Conservation (phyloP, 2,113 vertebrate genomes). For the Sorex araneus region DNA sequence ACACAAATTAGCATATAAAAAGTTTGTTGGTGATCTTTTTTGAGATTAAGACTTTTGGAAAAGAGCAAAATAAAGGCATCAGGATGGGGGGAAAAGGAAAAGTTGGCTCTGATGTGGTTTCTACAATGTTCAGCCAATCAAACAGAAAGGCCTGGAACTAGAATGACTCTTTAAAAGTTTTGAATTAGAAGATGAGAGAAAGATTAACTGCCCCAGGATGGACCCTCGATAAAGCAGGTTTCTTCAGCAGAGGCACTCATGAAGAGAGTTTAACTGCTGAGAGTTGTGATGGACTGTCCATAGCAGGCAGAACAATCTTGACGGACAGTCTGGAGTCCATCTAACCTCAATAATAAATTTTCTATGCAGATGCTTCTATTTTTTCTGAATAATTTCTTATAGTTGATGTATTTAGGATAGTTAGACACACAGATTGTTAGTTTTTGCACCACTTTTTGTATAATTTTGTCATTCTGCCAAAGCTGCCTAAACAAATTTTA, state of each 20-base stretch:
- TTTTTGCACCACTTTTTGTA: slow-evolving; percentile 6
- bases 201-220: background rate
- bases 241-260: background rate
- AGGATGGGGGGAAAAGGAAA: background rate
- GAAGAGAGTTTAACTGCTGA: too few species aligned
- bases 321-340: background rate
- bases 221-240: background rate
- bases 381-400: slow-evolving; percentile 40
- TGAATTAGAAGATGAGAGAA: too few species aligned
- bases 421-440: background rate
- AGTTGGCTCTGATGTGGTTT: background rate
- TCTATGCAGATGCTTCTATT: background rate
- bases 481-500: background rate
- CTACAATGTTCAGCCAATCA: background rate
- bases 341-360: background rate
- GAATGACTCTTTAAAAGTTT: too few species aligned
- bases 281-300: too few species aligned
- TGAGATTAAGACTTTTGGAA: background rate
- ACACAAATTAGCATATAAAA: background rate
- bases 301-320: background rate
- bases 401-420: background rate
- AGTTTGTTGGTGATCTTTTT: background rate
- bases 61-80: background rate
- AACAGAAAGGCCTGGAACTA: background rate
- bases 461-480: background rate